phyloP scores from a whole-genome alignment of 2,113 vertebrate genomes.

The Thunnus maccoyii region DNA sequence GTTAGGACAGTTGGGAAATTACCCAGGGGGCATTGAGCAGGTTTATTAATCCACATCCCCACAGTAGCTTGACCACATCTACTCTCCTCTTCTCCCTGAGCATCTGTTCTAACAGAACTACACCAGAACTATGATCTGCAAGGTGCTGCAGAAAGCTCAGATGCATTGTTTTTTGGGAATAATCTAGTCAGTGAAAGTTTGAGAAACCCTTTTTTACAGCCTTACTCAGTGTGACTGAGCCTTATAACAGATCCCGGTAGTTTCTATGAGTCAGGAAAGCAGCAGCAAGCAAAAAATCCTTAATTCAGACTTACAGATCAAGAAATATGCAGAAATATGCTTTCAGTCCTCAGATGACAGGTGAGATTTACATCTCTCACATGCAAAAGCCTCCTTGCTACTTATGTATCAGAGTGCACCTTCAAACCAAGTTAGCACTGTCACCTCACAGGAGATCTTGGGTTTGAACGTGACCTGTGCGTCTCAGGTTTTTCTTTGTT shows the following conservation, averaged over 20 bases:
- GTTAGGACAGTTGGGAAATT: slow-evolving; percentile 58
- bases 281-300: neutral
- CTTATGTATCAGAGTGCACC: no score
- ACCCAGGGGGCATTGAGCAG: slow-evolving; percentile 63
- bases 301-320: neutral
- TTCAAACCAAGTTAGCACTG: neutral
- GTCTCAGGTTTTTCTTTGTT: neutral
- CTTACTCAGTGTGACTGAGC: neutral
- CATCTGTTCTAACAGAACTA: neutral
- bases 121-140: neutral
- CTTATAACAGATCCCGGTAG: neutral
- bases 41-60: slow-evolving; percentile 73
- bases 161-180: neutral
- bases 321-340: neutral
- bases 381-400: neutral
- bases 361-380: neutral
- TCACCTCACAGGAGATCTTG: neutral
- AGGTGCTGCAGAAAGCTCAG: neutral
- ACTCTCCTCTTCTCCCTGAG: neutral
- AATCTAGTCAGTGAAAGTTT: neutral
- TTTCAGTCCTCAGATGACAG: neutral
- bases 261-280: neutral
- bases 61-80: slow-evolving; percentile 34
- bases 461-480: neutral
- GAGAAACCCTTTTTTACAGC: neutral